Base-by-base conservation (phyloP, 2,113 vertebrate genomes). In the Channa maculata region DNA sequence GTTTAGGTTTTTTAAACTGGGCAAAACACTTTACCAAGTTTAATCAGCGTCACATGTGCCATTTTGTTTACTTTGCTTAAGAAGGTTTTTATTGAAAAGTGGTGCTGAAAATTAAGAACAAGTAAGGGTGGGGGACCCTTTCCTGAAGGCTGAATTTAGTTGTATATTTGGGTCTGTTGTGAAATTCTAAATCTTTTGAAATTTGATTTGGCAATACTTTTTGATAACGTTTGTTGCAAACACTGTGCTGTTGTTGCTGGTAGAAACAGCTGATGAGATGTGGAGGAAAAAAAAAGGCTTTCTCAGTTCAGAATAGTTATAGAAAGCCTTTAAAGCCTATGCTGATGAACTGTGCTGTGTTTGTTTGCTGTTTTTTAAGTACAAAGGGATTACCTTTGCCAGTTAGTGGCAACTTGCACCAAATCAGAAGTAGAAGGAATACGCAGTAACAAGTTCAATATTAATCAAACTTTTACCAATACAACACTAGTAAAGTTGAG, bases 201-300 rank as follows among this genome's bases (percentile, higher is more conserved):
- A 24, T 24, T 24, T 24, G 24, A 24, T 24, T 24, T 24, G 24
- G 24, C 24, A 24, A 24, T 24, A 24, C 24, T 24, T 24, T 24
- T 24, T 24, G 24, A 24, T 1, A 24, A 24, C 24, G 24, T 24
- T 24, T 24, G 24, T 24, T 24, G 24, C 36, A 50, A 39, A 10
- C 61, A 5, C 3, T 12, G 6, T 49, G 37, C 48, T 33, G 51
- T 52, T 48, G 0, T 10, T 14, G 61, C 65, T 53, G 15, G 45
- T 46, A 65, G 38, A 70, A 64, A 41, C 24, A 53, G 41, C 61
- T 53, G 72, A 84, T 79, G 62, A 71, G 63, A 73, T 60, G 44
- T 69, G 48, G 63, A 6, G n/a, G n/a, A n/a, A n/a, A n/a, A 41
- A 43, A 50, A 34, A 38, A 63, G 6, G n/a, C 37, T 38, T 33